Evolutionary conservation across 2,113 vertebrate genomes (phyloP), one percentile per base, ranked within the genome.

Genomic region (Oncorhynchus keta): DNA sequence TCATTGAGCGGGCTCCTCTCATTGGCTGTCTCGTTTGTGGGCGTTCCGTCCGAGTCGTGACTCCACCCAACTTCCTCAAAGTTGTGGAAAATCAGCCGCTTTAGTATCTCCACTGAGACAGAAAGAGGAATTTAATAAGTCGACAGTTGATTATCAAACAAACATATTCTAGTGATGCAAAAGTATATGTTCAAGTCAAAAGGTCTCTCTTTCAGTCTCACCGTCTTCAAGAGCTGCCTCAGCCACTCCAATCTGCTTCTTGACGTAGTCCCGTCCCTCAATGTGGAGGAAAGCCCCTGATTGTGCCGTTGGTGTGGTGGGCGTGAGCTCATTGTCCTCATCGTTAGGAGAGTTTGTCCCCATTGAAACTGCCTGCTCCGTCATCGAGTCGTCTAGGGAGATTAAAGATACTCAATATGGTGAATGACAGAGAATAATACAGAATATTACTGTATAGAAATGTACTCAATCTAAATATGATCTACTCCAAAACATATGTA

Each of bases 211-310:
- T 39, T 39, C 8, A 45, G 9, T 45, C 39, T 85, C 77, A 94
- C 93, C 90, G 5, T 94, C 93, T 24, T 87, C 85, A 22, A 94
- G 80, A 16, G 93, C 93, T 0, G 92, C 88, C 35, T 94, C 92
- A 0, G 93, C 92, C 49, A 94, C 88, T 1, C 88, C 76, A 0
- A 32, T 72, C 0, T 22, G 74, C 3, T 59, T 64, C 2, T 90
- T 83, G 0, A 6, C 39, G 0, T 74, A 32, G 48, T 55, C 72
- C 49, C 64, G 74, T 3, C 66, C 66, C 3, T 90, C 84, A 0
- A 6, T 32, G 0, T 74, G 24, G 48, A 74, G 24, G 65, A 81
- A 81, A 20, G 68, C 35, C 55, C 5, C 84, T 0, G 91, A 88
- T 74, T 82, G 85, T 75, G 87, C 85, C 3, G 67, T 68, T 2